Conservation (phyloP, 2,888 invertebrate species). For the Zeuzera pyrina region DNA sequence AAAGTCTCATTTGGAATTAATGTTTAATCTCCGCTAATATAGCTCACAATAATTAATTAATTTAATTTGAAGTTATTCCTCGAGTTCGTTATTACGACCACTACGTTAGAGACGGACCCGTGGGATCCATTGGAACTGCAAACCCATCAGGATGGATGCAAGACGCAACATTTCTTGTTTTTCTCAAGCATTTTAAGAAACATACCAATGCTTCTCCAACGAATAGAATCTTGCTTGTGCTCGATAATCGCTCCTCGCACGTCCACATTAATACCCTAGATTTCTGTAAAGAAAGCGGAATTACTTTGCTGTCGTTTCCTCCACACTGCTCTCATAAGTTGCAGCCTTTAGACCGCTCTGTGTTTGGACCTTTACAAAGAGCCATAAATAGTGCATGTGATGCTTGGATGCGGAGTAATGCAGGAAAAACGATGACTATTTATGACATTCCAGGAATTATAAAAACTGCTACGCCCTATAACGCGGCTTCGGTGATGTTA, state of each 20-base stretch:
- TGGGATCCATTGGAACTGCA: conserved; percentile 4
- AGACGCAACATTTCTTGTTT: conserved; percentile 3
- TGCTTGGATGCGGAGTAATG: conserved; percentile 1
- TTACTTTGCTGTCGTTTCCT: conserved; percentile 4
- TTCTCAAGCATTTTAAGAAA: conserved; percentile 1
- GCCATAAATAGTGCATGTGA: conserved; percentile 2
- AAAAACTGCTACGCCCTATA: conserved; percentile 1
- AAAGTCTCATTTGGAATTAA: no score
- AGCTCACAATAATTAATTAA: no score
- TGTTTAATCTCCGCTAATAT: no score
- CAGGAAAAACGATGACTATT: conserved; percentile 4
- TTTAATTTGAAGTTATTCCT: no score
- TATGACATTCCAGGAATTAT: conserved; percentile 1
- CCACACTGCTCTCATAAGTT: conserved; percentile 5
- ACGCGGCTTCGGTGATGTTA: no score
- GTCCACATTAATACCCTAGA: conserved; percentile 4
- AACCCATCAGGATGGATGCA: conserved; percentile 6
- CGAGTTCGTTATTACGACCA: conserved; percentile 6
- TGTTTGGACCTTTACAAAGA: conserved; percentile 3
- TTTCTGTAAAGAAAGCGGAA: conserved; percentile 2
- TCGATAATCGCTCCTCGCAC: conserved; percentile 6
- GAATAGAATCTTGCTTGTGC: conserved; percentile 3
- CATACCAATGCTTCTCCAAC: neutral
- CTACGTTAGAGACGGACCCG: conserved; percentile 7
- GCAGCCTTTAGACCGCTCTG: conserved; percentile 4